phyloP scores from a whole-genome alignment of 2,113 vertebrate species.

The Ceratotherium simum region DNA sequence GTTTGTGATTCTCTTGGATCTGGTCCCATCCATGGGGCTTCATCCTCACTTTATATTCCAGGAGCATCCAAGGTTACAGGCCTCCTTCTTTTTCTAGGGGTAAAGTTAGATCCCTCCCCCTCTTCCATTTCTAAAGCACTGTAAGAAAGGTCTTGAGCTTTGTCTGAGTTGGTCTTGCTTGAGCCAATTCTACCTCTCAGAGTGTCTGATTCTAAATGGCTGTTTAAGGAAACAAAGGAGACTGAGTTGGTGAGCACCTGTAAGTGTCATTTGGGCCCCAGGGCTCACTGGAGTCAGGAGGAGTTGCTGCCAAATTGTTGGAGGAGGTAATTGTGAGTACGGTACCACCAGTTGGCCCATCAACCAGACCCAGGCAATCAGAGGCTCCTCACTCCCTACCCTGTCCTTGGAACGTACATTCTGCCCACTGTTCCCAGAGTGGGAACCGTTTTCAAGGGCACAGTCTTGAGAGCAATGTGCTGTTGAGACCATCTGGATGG shows the following conservation, averaged over 20 bases:
- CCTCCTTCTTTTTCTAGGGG: not conserved
- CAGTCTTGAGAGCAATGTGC: not conserved
- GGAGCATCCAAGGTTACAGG: not conserved
- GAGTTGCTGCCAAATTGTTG: not conserved
- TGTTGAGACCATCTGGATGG: not conserved
- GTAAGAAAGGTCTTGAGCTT: not conserved
- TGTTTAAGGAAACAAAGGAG: not conserved
- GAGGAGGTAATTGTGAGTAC: not conserved
- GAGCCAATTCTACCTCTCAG: not conserved
- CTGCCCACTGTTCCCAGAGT: fast-evolving
- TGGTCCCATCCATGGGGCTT: not conserved
- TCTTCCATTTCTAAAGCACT: not conserved
- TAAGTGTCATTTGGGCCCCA: not conserved
- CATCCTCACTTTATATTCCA: not conserved
- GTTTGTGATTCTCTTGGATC: not conserved
- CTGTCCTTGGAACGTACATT: not conserved
- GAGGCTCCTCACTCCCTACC: not conserved
- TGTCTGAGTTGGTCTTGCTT: not conserved
- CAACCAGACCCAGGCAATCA: not conserved
- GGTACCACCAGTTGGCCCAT: not conserved
- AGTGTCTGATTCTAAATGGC: not conserved
- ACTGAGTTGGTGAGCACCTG: not conserved
- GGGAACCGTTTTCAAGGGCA: not conserved
- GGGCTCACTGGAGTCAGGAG: not conserved
- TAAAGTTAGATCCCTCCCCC: not conserved